Base-by-base conservation (phyloP, 2,888 invertebrate species). In the Hydriomena furcata region DNA sequence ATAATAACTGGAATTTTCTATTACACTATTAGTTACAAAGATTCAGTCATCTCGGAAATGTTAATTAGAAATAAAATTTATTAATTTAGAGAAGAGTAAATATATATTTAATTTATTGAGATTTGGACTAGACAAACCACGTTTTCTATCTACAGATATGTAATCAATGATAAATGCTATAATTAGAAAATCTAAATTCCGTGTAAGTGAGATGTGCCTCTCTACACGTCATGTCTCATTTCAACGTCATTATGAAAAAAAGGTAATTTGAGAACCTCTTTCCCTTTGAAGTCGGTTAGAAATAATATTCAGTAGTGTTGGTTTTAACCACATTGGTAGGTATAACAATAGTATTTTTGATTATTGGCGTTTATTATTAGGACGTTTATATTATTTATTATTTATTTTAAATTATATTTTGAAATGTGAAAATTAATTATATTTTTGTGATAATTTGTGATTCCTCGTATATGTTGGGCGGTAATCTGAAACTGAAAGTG, bases 61-160 rank as follows among this genome's bases (percentile, higher is more conserved):
- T 77, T 73, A 71, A 67, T 76, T 76, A 75, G 69, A 75, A 80
- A 80, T 74, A 75, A 77, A 69, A 72, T 60, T 61, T 71, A 65
- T 66, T 73, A 71, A 71, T 74, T 78, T 79, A 73, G 76, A 83
- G 81, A 82, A 74, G 76, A 82, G 76, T 85, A 84, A 84, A 88
- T 85, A 85, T 79, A 81, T 80, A 81, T 79, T 80, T 68, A 68
- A 71, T 79, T 82, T 81, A 84, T 84, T 83, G 86, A 87, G 85
- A 85, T 87, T 88, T 89, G 90, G 82, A 88, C 88, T 89, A 90
- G 85, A 84, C 84, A 86, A 87, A 87, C 82, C 88, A 87, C 87
- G 82, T 88, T 81, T 64, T 87, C 90, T 89, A 90, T 84, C 90
- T 90, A 90, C 85, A 90, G 90, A 90, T 90, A 90, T 90, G 90